Percentiles rank a stretch among this genome's conserved stretches.
These are phyloP conservation scores for Enteromius argenteus DNA, from an alignment of 2,797 vertebrate species.

Conservation along the genomic window DNA sequence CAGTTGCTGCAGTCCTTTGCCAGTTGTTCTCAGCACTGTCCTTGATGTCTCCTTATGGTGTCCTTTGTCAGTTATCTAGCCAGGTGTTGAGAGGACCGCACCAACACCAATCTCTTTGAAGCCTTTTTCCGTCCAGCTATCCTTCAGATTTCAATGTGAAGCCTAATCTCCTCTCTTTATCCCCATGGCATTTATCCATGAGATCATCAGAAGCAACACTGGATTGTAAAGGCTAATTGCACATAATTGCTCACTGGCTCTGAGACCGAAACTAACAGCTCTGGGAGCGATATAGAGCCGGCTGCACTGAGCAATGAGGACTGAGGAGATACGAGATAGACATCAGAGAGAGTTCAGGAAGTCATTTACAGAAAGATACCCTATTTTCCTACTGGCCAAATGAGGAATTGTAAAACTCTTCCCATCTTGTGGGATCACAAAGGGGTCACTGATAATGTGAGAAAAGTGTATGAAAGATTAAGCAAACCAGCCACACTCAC, in stretches of 20 bases:
- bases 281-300: slow-evolving; percentile 24
- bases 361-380: slow-evolving; percentile 30
- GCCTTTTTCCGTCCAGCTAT: slow-evolving; percentile 37
- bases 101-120: slow-evolving; percentile 56
- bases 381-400: slow-evolving; percentile 36
- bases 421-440: slow-evolving; percentile 19
- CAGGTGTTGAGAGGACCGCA: slow-evolving; percentile 40
- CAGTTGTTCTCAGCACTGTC: slow-evolving; percentile 4
- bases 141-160: slow-evolving; percentile 51
- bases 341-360: slow-evolving; percentile 46
- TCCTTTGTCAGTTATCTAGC: slow-evolving; percentile 45
- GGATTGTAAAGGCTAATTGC: slow-evolving; percentile 60
- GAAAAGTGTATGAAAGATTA: slow-evolving; percentile 43
- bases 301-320: background rate
- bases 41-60: slow-evolving; percentile 48
- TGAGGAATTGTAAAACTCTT: background rate
- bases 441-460: slow-evolving; percentile 32
- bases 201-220: slow-evolving; percentile 51
- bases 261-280: slow-evolving; percentile 42
- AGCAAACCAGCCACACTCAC: slow-evolving; percentile 25
- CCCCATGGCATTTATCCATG: slow-evolving; percentile 52
- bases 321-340: slow-evolving; percentile 42
- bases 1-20: background rate
- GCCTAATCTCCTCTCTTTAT: slow-evolving; percentile 50
- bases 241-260: slow-evolving; percentile 56